These are phyloP conservation scores for Nasonia giraulti DNA, from an alignment of 1,140 invertebrate species.

Conservation along the genomic window DNA sequence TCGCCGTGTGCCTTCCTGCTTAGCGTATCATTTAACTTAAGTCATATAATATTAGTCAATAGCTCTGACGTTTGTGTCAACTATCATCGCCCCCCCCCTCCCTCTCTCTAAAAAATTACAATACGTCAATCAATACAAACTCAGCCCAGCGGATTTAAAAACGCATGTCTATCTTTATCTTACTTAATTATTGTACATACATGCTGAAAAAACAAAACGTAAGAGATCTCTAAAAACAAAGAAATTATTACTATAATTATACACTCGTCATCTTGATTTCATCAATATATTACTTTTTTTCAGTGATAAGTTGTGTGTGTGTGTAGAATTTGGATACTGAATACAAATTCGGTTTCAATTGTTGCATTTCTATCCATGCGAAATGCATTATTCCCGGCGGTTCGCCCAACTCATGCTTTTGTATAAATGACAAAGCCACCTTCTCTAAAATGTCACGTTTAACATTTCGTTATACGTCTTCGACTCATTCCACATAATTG, in stretches of 20 bases:
- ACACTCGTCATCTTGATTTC: conserved; percentile 57
- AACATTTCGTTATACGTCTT: background rate
- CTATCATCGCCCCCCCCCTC: conserved; percentile 40
- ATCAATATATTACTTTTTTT: conserved; percentile 59
- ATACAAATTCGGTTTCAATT: conserved; percentile 47
- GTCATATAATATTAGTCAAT: conserved; percentile 57
- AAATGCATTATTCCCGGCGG: conserved; percentile 36
- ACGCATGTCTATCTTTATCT: conserved; percentile 4
- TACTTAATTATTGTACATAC: conserved; percentile 53
- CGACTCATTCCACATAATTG: conserved; percentile 43
- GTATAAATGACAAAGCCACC: conserved; percentile 57
- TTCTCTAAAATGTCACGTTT: conserved; percentile 50
- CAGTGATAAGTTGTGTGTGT: conserved; percentile 45
- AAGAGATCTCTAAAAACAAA: conserved; percentile 49
- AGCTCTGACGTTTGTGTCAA: conserved; percentile 56
- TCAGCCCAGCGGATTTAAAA: conserved; percentile 48
- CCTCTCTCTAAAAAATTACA: background rate
- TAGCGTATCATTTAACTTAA: conserved; percentile 49
- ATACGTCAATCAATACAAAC: conserved; percentile 56
- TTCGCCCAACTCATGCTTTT: conserved; percentile 13
- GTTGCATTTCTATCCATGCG: conserved; percentile 19
- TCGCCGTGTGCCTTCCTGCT: conserved; percentile 31
- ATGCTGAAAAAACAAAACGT: conserved; percentile 52
- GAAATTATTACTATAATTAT: conserved; percentile 50
- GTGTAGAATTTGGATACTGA: conserved; percentile 21